Percentiles rank a stretch among this genome's conserved stretches.
Evolutionary conservation across 1,140 invertebrate genomes (phyloP).

Genomic region (Marisa cornuarietis): DNA sequence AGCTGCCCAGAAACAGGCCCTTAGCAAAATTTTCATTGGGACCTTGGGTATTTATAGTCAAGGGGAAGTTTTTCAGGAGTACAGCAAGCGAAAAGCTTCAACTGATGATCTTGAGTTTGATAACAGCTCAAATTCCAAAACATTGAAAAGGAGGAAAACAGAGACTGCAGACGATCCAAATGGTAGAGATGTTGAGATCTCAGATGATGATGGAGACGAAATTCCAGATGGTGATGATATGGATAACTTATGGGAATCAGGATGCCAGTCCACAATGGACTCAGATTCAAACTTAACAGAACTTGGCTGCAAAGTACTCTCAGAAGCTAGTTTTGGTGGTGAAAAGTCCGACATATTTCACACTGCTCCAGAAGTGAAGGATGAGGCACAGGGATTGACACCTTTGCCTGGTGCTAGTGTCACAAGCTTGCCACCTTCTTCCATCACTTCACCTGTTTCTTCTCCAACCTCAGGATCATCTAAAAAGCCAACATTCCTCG

Average conservation of each 20-base stretch:
- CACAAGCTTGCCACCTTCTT: too few species aligned
- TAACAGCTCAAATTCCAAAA: not conserved
- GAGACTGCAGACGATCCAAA: not conserved
- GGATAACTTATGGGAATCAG: not conserved
- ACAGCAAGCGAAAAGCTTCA: constrained; percentile 4
- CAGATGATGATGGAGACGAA: not conserved
- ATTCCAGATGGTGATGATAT: not conserved
- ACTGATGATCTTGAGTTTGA: not conserved
- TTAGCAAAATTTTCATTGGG: constrained; percentile 22
- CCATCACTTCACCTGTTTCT: not conserved
- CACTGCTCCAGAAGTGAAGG: too few species aligned
- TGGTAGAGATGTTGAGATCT: not conserved
- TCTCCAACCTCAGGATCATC: not conserved
- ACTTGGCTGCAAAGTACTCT: too few species aligned
- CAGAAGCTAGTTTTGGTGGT: too few species aligned
- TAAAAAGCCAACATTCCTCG: constrained; percentile 17
- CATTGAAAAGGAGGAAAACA: not conserved
- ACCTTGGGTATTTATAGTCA: constrained; percentile 6
- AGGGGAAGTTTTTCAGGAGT: constrained; percentile 7
- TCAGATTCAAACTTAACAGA: too few species aligned
- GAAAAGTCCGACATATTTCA: too few species aligned
- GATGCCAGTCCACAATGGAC: too few species aligned
- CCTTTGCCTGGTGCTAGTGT: not conserved
- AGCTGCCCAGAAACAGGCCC: constrained; percentile 23
- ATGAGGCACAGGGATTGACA: not conserved